Evolutionary conservation across 2,797 vertebrate species (phyloP).

Genomic region (Amblyopsis hoosieri): DNA sequence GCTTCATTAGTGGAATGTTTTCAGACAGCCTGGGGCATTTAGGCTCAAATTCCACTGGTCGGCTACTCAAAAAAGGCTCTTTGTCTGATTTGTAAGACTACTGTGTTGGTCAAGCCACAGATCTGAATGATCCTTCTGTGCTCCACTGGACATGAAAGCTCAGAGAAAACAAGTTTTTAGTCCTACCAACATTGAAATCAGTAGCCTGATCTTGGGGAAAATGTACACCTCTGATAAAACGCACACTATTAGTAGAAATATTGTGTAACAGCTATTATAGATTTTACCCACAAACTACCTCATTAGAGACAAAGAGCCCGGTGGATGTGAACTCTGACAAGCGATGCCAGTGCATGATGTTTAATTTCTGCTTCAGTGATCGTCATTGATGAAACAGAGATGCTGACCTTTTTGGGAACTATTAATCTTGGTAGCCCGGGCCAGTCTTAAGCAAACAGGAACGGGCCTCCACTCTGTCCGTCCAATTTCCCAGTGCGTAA

Average conservation of each 20-base stretch:
- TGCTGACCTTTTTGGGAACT: constrained; percentile 90
- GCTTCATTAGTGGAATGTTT: constrained; percentile 69
- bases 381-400: constrained; percentile 80
- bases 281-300: neutral
- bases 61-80: constrained; percentile 69
- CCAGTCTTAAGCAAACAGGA: constrained; percentile 91
- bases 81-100: constrained; percentile 59
- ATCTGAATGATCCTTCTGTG: constrained; percentile 28
- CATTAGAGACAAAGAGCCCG: constrained; percentile 2
- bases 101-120: constrained; percentile 57
- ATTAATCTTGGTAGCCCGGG: constrained; percentile 86
- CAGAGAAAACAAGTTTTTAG: constrained; percentile 12
- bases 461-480: constrained; percentile 84
- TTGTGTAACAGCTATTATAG: too few relatives aligned
- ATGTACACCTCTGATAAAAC: neutral
- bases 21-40: constrained; percentile 66
- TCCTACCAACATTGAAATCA: neutral
- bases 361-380: constrained; percentile 82
- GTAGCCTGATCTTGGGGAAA: neutral
- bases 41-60: constrained; percentile 78
- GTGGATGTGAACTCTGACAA: constrained; percentile 38
- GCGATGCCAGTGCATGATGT: constrained; percentile 56
- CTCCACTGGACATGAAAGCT: constrained; percentile 15
- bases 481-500: constrained; percentile 91
- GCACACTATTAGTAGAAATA: too few relatives aligned